Percentiles rank a stretch among this genome's conserved stretches.
Conservation (phyloP, 2,888 invertebrate species). For the Branchinecta sandiegonensis region DNA sequence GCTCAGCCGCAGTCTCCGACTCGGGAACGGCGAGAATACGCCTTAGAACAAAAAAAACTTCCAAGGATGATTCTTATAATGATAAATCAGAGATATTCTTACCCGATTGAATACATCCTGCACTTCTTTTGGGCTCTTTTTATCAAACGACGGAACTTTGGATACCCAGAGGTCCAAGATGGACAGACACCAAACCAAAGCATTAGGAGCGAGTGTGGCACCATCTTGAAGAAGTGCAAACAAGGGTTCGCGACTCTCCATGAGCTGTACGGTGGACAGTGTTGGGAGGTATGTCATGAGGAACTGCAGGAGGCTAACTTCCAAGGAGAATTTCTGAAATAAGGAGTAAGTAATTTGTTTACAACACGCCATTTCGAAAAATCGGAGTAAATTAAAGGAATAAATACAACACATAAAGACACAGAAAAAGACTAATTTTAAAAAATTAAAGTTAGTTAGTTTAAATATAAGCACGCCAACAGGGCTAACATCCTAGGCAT, state of each 20-base stretch:
- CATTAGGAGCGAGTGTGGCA: conserved; percentile 52
- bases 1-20: no score
- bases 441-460: no score
- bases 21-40: no score
- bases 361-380: no score
- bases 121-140: conserved; percentile 62
- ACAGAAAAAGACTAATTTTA: no score
- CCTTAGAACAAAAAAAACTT: no score
- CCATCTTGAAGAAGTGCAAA: conserved; percentile 59
- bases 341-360: no score
- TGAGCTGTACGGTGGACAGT: conserved; percentile 51
- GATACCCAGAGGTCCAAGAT: conserved; percentile 69
- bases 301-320: conserved; percentile 66
- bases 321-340: conserved; percentile 42
- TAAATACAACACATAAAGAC: no score
- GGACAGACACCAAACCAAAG: conserved; percentile 60
- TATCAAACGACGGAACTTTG: conserved; percentile 54
- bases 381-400: no score
- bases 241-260: conserved; percentile 62
- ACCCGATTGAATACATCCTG: conserved; percentile 57
- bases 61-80: no score
- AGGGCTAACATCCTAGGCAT: neutral
- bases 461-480: conserved; percentile 2
- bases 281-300: conserved; percentile 47
- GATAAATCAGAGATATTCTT: conserved; percentile 24